These are phyloP conservation scores for Aplochiton taeniatus DNA, from an alignment of 2,797 vertebrate species.

Conservation along the genomic window DNA sequence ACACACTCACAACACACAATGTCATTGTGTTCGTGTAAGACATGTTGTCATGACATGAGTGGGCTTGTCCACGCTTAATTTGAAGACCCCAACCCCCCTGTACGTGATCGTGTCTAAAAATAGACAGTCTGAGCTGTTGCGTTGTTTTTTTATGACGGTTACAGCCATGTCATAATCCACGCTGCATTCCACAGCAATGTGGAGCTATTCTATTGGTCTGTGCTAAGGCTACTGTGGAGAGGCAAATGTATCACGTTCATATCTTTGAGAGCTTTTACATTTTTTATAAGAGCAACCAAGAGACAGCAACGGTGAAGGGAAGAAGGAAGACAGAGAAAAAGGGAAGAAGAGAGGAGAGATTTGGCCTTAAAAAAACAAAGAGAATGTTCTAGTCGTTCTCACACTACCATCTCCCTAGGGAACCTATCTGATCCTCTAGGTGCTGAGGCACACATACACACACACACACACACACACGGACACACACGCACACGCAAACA, in stretches of 20 bases:
- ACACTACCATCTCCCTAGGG: slow-evolving; percentile 62
- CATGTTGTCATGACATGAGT: slow-evolving; percentile 21
- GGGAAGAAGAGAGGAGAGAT: slow-evolving; percentile 31
- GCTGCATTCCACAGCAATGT: slow-evolving; percentile 53
- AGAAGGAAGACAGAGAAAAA: neutral
- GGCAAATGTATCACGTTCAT: slow-evolving; percentile 40
- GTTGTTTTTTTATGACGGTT: slow-evolving; percentile 63
- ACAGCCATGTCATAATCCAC: slow-evolving; percentile 61
- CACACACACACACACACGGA: slow-evolving; percentile 17
- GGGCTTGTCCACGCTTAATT: slow-evolving; percentile 44
- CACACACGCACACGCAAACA: slow-evolving; percentile 23
- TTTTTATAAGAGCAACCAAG: neutral
- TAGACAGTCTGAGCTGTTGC: slow-evolving; percentile 57
- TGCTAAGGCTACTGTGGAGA: slow-evolving; percentile 38
- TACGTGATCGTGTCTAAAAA: slow-evolving; percentile 60
- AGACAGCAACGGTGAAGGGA: neutral
- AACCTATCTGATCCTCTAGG: slow-evolving; percentile 59
- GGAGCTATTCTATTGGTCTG: slow-evolving; percentile 42
- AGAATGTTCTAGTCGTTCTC: slow-evolving; percentile 57
- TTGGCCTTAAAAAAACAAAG: slow-evolving; percentile 50
- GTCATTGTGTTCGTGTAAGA: neutral
- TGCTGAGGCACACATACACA: slow-evolving; percentile 31
- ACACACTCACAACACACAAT: slow-evolving; percentile 18
- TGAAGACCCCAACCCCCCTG: slow-evolving; percentile 44
- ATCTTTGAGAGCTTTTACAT: slow-evolving; percentile 24